A percentile compares a stretch with the other conserved stretches of the same genome.
Evolutionary conservation across 2,797 vertebrate species (phyloP).

Genomic region (Trachops cirrhosus): DNA sequence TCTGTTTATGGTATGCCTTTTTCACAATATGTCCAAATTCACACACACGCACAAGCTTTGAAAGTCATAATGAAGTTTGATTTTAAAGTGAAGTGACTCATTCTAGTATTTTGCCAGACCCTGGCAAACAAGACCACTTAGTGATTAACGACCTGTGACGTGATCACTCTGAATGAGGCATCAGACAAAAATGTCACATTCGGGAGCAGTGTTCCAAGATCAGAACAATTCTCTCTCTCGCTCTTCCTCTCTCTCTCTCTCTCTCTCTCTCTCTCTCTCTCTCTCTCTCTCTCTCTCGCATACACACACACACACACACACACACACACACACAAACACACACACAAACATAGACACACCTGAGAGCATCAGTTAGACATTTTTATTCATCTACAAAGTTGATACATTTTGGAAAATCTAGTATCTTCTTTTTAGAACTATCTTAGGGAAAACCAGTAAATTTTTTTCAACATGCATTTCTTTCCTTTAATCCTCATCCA

Average conservation of each 20-base stretch:
- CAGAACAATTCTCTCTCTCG: background rate
- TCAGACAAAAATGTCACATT: background rate
- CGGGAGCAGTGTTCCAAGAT: background rate
- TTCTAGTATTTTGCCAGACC: background rate
- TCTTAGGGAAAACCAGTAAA: fast-evolving
- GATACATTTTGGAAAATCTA: background rate
- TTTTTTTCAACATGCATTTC: background rate
- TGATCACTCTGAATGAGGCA: background rate
- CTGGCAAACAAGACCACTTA: background rate
- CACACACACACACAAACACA: background rate
- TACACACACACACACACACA: background rate
- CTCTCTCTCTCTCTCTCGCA: no score
- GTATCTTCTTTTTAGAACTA: background rate
- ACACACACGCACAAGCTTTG: background rate
- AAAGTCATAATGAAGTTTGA: background rate
- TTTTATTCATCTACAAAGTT: background rate
- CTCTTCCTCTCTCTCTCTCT: background rate
- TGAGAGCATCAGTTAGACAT: background rate
- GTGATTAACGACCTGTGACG: background rate
- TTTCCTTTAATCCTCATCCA: background rate
- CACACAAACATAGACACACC: background rate
- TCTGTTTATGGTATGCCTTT: background rate
- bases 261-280: background rate
- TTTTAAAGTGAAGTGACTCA: background rate
- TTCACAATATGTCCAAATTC: background rate